Evolutionary conservation across 1,140 invertebrate species (phyloP).

Genomic region (Pogonognathellus flavescens): DNA sequence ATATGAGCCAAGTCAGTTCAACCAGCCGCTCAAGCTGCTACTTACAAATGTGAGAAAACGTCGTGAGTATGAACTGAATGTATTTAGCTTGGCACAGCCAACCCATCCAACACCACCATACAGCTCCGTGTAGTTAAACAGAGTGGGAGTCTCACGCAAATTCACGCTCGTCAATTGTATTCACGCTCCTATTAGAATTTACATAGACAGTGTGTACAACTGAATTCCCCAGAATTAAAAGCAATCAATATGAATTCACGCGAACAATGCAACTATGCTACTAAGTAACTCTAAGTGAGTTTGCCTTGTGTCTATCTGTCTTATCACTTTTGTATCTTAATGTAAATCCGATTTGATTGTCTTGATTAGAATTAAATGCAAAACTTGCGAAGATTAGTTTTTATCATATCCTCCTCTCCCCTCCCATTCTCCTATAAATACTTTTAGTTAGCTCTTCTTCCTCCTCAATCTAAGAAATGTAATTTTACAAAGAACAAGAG

Average conservation of each 20-base stretch:
- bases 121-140: too few species aligned
- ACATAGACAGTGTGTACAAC: neutral
- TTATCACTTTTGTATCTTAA: neutral
- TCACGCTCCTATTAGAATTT: too few species aligned
- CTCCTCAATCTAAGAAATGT: too few species aligned
- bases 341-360: conserved; percentile 1
- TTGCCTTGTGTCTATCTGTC: too few species aligned
- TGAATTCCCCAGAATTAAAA: neutral
- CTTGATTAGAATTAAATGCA: conserved; percentile 1
- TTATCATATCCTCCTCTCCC: neutral
- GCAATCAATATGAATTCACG: neutral
- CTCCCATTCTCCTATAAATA: neutral
- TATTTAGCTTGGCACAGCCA: too few species aligned
- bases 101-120: too few species aligned
- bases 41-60: conserved; percentile 45
- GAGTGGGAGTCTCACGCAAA: neutral
- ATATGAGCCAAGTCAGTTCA: conserved; percentile 40
- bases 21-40: conserved; percentile 37
- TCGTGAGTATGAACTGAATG: neutral
- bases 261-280: too few species aligned
- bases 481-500: too few species aligned
- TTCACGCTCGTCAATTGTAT: too few species aligned
- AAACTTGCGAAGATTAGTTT: neutral
- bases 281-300: too few species aligned
- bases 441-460: neutral